Conservation (phyloP, 2,113 vertebrate genomes). For the Colistium nudipinnis region DNA sequence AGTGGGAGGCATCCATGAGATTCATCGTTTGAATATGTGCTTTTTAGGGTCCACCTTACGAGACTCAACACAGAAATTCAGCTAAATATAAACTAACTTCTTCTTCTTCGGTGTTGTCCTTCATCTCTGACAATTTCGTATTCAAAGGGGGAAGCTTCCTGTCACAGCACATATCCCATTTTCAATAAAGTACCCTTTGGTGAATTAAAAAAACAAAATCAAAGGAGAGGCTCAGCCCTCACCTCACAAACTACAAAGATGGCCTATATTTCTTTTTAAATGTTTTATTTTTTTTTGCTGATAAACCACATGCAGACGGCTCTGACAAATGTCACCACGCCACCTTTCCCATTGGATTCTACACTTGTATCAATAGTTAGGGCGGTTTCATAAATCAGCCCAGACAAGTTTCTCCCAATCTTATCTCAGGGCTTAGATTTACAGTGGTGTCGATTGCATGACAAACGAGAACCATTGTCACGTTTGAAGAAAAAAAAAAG, state of each 20-base stretch:
- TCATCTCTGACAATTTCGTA: conserved; percentile 1
- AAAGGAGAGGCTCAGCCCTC: conserved; percentile 13
- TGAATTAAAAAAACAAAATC: conserved; percentile 25
- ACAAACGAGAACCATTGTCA: conserved; percentile 58
- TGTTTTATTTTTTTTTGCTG: conserved; percentile 24
- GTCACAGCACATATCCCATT: conserved; percentile 2
- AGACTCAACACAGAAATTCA: neutral
- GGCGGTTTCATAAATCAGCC: conserved; percentile 66
- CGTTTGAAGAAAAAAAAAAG: conserved; percentile 37
- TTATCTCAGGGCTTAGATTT: conserved; percentile 51
- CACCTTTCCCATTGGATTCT: conserved; percentile 48
- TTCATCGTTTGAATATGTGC: neutral
- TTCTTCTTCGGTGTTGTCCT: neutral
- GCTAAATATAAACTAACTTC: neutral
- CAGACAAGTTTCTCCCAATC: conserved; percentile 48
- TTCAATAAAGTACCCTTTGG: conserved; percentile 26
- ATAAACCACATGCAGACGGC: conserved; percentile 28
- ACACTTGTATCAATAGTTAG: conserved; percentile 61
- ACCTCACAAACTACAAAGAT: conserved; percentile 18
- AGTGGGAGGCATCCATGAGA: conserved; percentile 21
- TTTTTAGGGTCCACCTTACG: neutral
- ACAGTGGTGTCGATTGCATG: conserved; percentile 52
- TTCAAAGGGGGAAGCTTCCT: neutral
- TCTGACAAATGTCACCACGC: conserved; percentile 61
- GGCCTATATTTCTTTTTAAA: conserved; percentile 40